phyloP scores from a whole-genome alignment of 2,113 vertebrate species.

The Ia io region DNA sequence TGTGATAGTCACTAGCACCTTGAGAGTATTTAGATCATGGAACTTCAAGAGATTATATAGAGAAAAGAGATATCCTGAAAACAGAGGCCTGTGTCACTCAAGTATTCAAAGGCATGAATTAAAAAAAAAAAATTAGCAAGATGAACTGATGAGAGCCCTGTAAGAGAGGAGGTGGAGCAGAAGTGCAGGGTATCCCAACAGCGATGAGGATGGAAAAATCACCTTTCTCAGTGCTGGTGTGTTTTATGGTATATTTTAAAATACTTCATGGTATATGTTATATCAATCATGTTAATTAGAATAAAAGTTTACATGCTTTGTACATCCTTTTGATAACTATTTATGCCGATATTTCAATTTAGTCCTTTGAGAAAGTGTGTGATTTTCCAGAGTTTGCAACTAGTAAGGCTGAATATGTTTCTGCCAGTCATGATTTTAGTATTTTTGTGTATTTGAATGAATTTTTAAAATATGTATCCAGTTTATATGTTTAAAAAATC shows the following conservation, averaged over 20 bases:
- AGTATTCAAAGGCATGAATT: not conserved
- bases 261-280: not conserved
- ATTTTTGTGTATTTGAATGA: not conserved
- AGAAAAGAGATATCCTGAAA: not conserved
- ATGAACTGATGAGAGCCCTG: not conserved
- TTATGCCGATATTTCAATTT: not conserved
- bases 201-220: not conserved
- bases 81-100: not conserved
- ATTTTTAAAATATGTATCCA: not conserved
- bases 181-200: fast-evolving
- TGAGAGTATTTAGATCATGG: not conserved
- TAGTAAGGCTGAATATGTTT: not conserved
- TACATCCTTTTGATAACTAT: not conserved
- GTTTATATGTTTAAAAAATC: not conserved
- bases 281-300: not conserved
- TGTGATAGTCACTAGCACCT: not conserved
- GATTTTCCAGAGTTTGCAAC: not conserved
- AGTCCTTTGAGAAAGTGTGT: not conserved
- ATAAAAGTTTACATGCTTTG: not conserved
- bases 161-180: not conserved
- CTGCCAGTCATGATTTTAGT: not conserved
- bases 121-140: not conserved
- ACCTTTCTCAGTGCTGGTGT: not conserved
- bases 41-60: not conserved
- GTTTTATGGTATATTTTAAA: not conserved